Percentiles rank a stretch among this genome's conserved stretches.
These are phyloP conservation scores for Epizoanthus scotinus DNA, from an alignment of 92 coral and sea anemone genomes.

Conservation along the genomic window DNA sequence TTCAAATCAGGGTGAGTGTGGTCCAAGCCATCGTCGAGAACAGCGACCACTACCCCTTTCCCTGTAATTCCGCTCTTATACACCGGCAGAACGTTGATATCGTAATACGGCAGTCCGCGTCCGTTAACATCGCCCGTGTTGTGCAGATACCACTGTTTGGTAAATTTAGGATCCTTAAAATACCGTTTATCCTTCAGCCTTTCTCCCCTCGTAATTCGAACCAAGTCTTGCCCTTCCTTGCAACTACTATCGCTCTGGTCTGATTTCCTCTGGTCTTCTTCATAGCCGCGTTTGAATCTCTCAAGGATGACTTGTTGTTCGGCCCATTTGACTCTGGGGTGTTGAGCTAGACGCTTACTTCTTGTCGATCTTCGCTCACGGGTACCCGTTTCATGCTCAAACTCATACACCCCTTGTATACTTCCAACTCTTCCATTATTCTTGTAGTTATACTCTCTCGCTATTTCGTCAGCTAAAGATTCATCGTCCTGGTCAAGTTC, in stretches of 20 bases:
- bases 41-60: slow-evolving; percentile 84
- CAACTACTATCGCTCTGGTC: slow-evolving; percentile 7
- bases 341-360: slow-evolving; percentile 69
- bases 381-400: slow-evolving; percentile 56
- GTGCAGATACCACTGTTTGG: slow-evolving; percentile 77
- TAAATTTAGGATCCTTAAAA: slow-evolving; percentile 72
- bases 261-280: slow-evolving; percentile 32
- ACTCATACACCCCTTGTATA: slow-evolving; percentile 71
- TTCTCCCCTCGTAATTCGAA: slow-evolving; percentile 29
- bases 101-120: slow-evolving; percentile 62
- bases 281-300: slow-evolving; percentile 74
- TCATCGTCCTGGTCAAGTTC: slow-evolving; percentile 83
- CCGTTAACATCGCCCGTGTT: slow-evolving; percentile 74
- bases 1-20: slow-evolving; percentile 92
- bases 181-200: slow-evolving; percentile 63
- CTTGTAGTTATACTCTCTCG: slow-evolving; percentile 67
- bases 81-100: slow-evolving; percentile 80
- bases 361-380: slow-evolving; percentile 52
- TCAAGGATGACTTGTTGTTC: slow-evolving; percentile 78
- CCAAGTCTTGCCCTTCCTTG: slow-evolving; percentile 25
- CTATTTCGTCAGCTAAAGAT: slow-evolving; percentile 81
- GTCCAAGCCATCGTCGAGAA: slow-evolving; percentile 93
- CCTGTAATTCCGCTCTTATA: slow-evolving; percentile 86
- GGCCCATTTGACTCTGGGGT: slow-evolving; percentile 85
- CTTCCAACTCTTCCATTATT: slow-evolving; percentile 84